Percentiles rank a stretch among this genome's conserved stretches.
Conservation (phyloP, 1,140 invertebrate species). For the Leptopilina clavipes region DNA sequence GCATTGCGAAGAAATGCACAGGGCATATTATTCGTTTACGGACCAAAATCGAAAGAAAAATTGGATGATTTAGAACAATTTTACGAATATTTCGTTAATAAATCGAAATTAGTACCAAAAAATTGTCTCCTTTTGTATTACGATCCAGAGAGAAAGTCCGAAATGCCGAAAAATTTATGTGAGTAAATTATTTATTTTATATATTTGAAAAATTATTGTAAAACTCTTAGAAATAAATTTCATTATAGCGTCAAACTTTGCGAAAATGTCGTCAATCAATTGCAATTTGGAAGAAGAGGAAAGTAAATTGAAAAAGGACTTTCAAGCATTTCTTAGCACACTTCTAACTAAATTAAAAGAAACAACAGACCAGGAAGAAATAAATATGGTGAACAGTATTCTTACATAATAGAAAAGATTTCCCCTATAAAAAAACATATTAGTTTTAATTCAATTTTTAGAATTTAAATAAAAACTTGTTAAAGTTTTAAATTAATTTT, state of each 20-base stretch:
- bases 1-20: conserved; percentile 81
- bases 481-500: no score
- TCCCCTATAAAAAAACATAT: not conserved
- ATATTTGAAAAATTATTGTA: no score
- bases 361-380: conserved; percentile 75
- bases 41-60: conserved; percentile 76
- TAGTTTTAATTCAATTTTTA: conserved; percentile 35
- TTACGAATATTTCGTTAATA: conserved; percentile 83
- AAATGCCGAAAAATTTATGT: conserved; percentile 60
- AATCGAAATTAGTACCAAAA: conserved; percentile 76
- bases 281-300: conserved; percentile 81
- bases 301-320: conserved; percentile 79
- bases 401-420: conserved; percentile 39
- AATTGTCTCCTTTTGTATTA: conserved; percentile 78
- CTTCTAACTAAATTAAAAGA: conserved; percentile 77
- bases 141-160: conserved; percentile 69
- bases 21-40: conserved; percentile 86
- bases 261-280: conserved; percentile 79
- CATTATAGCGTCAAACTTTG: conserved; percentile 79
- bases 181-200: conserved; percentile 39
- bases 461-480: conserved; percentile 17
- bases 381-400: conserved; percentile 55
- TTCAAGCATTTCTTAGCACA: conserved; percentile 79
- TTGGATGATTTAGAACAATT: conserved; percentile 82
- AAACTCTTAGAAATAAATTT: not conserved